These are phyloP conservation scores for Lontra canadensis DNA, from an alignment of 2,113 vertebrate species.

Conservation along the genomic window DNA sequence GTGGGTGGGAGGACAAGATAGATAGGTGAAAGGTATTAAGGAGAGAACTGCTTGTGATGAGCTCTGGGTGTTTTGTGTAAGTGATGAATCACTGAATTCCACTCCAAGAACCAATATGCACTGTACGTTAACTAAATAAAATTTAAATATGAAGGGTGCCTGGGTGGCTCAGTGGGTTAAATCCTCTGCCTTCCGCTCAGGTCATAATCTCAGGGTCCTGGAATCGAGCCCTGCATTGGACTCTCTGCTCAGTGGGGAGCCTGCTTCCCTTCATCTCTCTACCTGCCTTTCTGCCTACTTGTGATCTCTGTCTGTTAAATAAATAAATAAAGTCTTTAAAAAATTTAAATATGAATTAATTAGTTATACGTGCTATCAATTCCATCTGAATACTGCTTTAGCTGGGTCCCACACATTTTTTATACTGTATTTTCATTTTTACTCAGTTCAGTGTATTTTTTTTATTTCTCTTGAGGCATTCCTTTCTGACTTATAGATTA, in stretches of 20 bases:
- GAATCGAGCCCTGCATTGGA: too few species aligned
- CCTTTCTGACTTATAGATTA: not conserved
- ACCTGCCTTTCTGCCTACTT: too few species aligned
- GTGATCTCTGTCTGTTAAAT: too few species aligned
- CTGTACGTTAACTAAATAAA: not conserved
- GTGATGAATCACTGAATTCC: not conserved
- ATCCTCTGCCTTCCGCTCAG: too few species aligned
- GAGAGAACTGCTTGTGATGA: not conserved
- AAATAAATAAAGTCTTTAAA: not conserved
- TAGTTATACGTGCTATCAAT: not conserved
- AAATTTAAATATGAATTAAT: not conserved
- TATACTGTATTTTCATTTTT: not conserved
- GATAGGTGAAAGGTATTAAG: not conserved
- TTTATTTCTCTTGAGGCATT: not conserved
- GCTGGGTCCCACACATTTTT: not conserved
- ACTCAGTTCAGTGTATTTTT: not conserved
- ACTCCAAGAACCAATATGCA: not conserved
- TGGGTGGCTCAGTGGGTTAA: too few species aligned
- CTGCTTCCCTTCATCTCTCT: too few species aligned
- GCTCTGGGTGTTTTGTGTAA: not conserved
- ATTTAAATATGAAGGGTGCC: not conserved
- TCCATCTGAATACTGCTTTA: not conserved
- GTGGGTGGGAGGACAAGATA: not conserved
- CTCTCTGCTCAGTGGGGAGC: too few species aligned
- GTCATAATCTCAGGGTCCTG: too few species aligned